A percentile compares a stretch with the other conserved stretches of the same genome.
These are phyloP conservation scores for Temnothorax nylanderi DNA, from an alignment of 1,140 invertebrate genomes.

Conservation along the genomic window DNA sequence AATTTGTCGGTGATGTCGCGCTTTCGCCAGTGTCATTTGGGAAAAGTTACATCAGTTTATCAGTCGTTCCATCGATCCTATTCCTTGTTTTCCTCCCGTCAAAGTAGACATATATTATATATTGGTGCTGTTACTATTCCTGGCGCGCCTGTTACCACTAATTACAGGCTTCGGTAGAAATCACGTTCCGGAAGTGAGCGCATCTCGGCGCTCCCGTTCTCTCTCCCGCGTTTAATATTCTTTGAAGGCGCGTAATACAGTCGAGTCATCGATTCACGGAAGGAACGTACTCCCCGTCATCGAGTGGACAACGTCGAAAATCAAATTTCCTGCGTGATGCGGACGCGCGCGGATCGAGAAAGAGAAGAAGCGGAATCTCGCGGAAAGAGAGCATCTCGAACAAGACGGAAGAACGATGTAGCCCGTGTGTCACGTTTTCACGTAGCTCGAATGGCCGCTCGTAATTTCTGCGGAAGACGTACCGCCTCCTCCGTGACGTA, in stretches of 20 bases:
- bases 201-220: not conserved
- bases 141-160: slow-evolving; percentile 68
- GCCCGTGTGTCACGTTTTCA: slow-evolving; percentile 53
- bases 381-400: slow-evolving; percentile 15
- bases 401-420: not conserved
- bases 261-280: slow-evolving; percentile 68
- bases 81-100: not conserved
- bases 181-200: slow-evolving; percentile 68
- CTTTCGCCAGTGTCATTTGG: not conserved
- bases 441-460: slow-evolving; percentile 12
- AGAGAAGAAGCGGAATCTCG: slow-evolving; percentile 9
- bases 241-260: slow-evolving; percentile 52
- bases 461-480: slow-evolving; percentile 33
- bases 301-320: slow-evolving; percentile 20
- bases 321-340: slow-evolving; percentile 68
- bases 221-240: slow-evolving; percentile 59
- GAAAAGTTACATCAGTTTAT: slow-evolving; percentile 63
- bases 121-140: slow-evolving; percentile 67
- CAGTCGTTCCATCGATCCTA: slow-evolving; percentile 58
- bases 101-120: slow-evolving; percentile 3
- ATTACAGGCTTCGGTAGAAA: slow-evolving; percentile 70
- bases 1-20: not conserved
- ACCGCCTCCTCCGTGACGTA: slow-evolving; percentile 44
- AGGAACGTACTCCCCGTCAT: not conserved
- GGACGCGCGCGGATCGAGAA: slow-evolving; percentile 21